phyloP scores from a whole-genome alignment of 1,140 invertebrate genomes.

The Bicyclus anynana region DNA sequence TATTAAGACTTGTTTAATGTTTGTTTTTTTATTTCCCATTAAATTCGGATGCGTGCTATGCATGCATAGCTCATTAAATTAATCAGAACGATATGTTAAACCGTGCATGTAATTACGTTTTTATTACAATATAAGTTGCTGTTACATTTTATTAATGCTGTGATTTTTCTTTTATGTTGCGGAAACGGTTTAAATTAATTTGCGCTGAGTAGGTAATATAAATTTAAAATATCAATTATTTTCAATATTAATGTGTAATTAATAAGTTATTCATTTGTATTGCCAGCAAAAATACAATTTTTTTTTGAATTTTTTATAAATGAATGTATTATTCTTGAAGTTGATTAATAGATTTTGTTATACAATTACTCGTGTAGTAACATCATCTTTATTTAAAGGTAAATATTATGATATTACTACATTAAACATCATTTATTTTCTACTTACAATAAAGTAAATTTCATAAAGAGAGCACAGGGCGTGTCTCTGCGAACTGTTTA shows the following conservation, averaged over 20 bases:
- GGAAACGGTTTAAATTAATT: conserved; percentile 14
- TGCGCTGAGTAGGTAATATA: conserved; percentile 4
- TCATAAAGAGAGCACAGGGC: conserved; percentile 39
- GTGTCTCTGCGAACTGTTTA: conserved; percentile 37
- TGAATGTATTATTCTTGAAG: no score
- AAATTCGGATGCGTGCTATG: conserved; percentile 22
- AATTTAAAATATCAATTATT: conserved; percentile 7
- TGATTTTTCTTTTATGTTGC: conserved; percentile 14
- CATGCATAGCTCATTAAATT: conserved; percentile 21
- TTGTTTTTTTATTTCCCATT: conserved; percentile 33
- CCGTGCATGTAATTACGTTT: conserved; percentile 28
- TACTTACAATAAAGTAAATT: conserved; percentile 64
- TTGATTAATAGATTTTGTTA: no score
- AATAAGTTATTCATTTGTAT: no score
- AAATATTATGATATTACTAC: no score
- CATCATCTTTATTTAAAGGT: no score
- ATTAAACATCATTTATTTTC: conserved; percentile 72
- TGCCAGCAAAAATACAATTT: no score
- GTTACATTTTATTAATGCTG: conserved; percentile 13
- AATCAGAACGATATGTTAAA: conserved; percentile 23
- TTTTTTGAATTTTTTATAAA: no score
- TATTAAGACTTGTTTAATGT: conserved; percentile 42
- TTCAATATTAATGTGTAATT: no score
- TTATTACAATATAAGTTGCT: conserved; percentile 31
- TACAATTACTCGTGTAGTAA: no score